Evolutionary conservation across 2,113 vertebrate species (phyloP).

Genomic region (Mustela lutreola): DNA sequence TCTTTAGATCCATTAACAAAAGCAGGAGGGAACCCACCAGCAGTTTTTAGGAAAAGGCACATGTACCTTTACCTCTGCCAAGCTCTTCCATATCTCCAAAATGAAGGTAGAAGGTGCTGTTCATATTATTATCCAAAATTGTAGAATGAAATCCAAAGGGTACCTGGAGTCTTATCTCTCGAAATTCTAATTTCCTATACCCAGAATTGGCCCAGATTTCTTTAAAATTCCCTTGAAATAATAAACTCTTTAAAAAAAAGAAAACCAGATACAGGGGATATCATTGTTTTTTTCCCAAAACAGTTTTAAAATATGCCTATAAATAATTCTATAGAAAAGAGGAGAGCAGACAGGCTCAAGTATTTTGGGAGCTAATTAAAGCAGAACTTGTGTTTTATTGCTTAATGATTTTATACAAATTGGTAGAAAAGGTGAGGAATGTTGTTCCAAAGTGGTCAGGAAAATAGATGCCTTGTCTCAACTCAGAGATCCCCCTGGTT

Average conservation of each 20-base stretch:
- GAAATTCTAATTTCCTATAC: constrained; percentile 10
- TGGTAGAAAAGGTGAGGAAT: not conserved
- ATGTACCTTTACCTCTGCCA: not conserved
- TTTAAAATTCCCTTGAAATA: constrained; percentile 61
- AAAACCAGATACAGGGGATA: not conserved
- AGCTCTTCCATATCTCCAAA: not conserved
- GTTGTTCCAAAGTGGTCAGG: not conserved
- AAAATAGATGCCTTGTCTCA: not conserved
- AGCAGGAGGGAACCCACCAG: not conserved
- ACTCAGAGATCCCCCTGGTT: not conserved
- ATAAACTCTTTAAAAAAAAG: constrained; percentile 10
- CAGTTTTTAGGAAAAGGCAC: not conserved
- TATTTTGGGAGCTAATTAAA: constrained; percentile 62
- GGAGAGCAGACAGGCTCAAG: not conserved
- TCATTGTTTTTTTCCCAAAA: not conserved
- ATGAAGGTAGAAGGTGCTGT: not conserved
- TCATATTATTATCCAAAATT: not conserved
- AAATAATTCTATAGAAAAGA: constrained; percentile 56
- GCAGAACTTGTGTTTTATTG: constrained; percentile 43
- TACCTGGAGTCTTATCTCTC: not conserved
- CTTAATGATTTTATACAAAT: constrained; percentile 57
- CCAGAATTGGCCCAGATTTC: not conserved
- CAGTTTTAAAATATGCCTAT: constrained; percentile 57
- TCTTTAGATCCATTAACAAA: not conserved
- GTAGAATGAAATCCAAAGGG: constrained; percentile 49